Evolutionary conservation across 2,888 invertebrate genomes (phyloP).

Genomic region (Drosophila neonasuta): DNA sequence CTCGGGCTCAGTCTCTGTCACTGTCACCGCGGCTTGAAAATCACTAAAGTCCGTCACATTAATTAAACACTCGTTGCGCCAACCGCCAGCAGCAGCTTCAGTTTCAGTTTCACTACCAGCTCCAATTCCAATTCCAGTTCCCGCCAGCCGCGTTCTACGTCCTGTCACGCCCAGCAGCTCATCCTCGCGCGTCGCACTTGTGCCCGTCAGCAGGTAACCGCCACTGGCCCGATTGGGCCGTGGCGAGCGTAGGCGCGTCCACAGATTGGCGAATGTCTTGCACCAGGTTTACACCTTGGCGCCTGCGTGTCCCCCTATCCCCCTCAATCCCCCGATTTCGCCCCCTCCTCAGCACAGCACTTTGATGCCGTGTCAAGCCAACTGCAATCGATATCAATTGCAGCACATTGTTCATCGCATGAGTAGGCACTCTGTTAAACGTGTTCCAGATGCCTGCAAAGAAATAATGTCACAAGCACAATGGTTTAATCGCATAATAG

Average conservation of each 20-base stretch:
- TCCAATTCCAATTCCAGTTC: neutral
- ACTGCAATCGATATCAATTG: constrained; percentile 40
- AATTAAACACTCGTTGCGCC: constrained; percentile 72
- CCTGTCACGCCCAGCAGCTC: constrained; percentile 69
- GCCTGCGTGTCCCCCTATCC: constrained; percentile 28
- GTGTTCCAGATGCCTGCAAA: neutral
- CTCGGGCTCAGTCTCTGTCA: constrained; percentile 33
- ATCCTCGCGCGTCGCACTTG: constrained; percentile 73
- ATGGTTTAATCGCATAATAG: neutral
- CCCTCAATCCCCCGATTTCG: neutral
- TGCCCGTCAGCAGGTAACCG: constrained; percentile 79
- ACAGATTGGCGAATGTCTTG: constrained; percentile 81
- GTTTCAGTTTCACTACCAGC: constrained; percentile 1
- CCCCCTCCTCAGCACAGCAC: constrained; percentile 1
- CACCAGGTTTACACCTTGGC: constrained; percentile 64
- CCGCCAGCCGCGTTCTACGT: constrained; percentile 52
- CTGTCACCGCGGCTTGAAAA: constrained; percentile 51
- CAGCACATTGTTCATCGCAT: constrained; percentile 33
- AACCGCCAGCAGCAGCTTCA: constrained; percentile 10
- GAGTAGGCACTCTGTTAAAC: constrained; percentile 10
- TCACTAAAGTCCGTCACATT: constrained; percentile 78
- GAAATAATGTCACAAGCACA: neutral
- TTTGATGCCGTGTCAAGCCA: constrained; percentile 9
- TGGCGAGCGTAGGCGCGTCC: constrained; percentile 82
- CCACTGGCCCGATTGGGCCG: constrained; percentile 83